phyloP scores from a whole-genome alignment of 2,888 invertebrate species.

The Synergus gifuensis region DNA sequence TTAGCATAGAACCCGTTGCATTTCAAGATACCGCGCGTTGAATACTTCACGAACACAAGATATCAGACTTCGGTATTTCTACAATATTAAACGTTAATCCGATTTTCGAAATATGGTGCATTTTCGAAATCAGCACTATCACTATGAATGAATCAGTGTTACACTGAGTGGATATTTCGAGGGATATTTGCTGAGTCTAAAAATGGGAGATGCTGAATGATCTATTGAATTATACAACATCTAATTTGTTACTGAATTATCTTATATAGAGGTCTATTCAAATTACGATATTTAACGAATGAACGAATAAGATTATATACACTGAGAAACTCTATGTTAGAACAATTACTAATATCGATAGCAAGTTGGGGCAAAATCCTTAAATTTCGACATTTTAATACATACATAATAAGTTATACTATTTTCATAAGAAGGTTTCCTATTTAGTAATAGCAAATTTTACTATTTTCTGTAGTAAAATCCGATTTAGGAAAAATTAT shows the following conservation, averaged over 20 bases:
- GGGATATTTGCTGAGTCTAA: background rate
- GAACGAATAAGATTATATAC: no score
- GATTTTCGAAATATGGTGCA: conserved; percentile 70
- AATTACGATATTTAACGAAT: no score
- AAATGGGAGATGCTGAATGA: background rate
- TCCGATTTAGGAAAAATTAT: no score
- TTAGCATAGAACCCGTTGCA: conserved; percentile 55
- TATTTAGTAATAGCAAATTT: no score
- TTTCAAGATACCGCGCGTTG: conserved; percentile 60
- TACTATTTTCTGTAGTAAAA: no score
- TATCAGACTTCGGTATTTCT: conserved; percentile 56
- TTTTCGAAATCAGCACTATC: conserved; percentile 64
- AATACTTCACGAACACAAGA: conserved; percentile 63
- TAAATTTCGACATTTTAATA: no score
- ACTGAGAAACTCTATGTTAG: no score
- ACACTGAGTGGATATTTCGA: background rate
- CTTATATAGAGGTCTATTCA: background rate
- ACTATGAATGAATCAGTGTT: conserved; percentile 57
- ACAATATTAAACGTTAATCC: conserved; percentile 63
- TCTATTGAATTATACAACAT: background rate
- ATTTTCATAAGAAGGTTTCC: no score
- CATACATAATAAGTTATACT: no score
- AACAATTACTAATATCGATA: no score
- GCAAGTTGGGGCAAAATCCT: no score
- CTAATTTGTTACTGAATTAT: background rate